Evolutionary conservation across 2,113 vertebrate species (phyloP).

Genomic region (Leucopsar rothschildi): DNA sequence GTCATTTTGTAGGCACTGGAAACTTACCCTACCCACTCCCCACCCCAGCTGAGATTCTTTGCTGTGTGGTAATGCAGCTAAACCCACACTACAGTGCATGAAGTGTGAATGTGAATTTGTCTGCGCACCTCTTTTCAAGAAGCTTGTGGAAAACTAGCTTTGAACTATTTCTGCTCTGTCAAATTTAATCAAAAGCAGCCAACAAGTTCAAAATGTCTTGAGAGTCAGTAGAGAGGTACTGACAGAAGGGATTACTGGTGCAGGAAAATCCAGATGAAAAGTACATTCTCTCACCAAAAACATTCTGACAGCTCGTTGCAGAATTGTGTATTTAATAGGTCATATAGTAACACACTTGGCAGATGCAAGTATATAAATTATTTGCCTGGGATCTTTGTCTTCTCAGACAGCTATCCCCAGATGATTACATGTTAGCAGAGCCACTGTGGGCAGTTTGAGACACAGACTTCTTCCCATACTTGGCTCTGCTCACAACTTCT

Average conservation of each 20-base stretch:
- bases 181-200: not conserved
- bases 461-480: not conserved
- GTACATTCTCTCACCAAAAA: not conserved
- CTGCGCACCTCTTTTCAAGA: not conserved
- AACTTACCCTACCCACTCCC: not conserved
- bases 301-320: not conserved
- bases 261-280: not conserved
- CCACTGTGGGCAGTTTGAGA: not conserved
- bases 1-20: not conserved
- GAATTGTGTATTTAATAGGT: not conserved
- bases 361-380: not conserved
- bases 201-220: not conserved
- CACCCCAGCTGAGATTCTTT: not conserved
- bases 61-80: not conserved
- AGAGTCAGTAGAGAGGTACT: not conserved
- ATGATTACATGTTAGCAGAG: not conserved
- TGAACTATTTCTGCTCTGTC: constrained; percentile 23
- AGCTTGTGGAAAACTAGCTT: not conserved
- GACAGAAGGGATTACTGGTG: constrained; percentile 21
- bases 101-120: not conserved
- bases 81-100: not conserved
- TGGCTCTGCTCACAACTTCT: not conserved
- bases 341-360: not conserved
- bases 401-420: not conserved
- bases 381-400: not conserved